Percentiles rank a stretch among this genome's conserved stretches.
phyloP scores from a whole-genome alignment of 2,797 vertebrate genomes.

The Poecilia wingei region DNA sequence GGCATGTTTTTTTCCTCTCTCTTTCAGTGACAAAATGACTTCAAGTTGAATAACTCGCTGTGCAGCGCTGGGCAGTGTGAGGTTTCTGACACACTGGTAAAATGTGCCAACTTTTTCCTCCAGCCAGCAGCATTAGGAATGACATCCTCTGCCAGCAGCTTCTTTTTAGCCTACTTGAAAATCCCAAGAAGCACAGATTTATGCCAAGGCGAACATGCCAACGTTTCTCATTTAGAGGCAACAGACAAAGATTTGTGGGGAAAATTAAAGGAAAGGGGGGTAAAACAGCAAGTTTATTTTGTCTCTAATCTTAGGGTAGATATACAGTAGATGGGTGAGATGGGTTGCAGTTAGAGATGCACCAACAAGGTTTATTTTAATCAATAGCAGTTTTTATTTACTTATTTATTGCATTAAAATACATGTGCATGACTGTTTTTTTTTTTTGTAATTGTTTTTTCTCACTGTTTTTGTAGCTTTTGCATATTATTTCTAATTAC shows the following conservation, averaged over 20 bases:
- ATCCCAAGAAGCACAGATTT: conserved; percentile 66
- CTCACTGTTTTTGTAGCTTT: conserved; percentile 30
- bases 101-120: conserved; percentile 62
- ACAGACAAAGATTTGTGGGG: conserved; percentile 50
- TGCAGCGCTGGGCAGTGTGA: conserved; percentile 47
- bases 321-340: conserved; percentile 3
- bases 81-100: conserved; percentile 62
- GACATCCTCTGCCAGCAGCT: conserved; percentile 72
- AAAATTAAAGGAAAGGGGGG: conserved; percentile 49
- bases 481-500: conserved; percentile 69
- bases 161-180: conserved; percentile 76
- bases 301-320: conserved; percentile 30
- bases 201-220: conserved; percentile 71
- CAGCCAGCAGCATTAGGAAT: conserved; percentile 72
- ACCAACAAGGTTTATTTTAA: neutral
- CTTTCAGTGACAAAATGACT: conserved; percentile 51
- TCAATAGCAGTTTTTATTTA: neutral
- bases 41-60: conserved; percentile 54
- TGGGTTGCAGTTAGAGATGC: conserved; percentile 2
- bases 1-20: conserved; percentile 25
- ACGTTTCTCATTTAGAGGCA: conserved; percentile 69
- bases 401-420: neutral
- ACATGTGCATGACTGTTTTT: neutral
- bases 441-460: too few species aligned
- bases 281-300: conserved; percentile 43